Evolutionary conservation across 1,140 invertebrate species (phyloP).

Genomic region (Drosophila elegans): DNA sequence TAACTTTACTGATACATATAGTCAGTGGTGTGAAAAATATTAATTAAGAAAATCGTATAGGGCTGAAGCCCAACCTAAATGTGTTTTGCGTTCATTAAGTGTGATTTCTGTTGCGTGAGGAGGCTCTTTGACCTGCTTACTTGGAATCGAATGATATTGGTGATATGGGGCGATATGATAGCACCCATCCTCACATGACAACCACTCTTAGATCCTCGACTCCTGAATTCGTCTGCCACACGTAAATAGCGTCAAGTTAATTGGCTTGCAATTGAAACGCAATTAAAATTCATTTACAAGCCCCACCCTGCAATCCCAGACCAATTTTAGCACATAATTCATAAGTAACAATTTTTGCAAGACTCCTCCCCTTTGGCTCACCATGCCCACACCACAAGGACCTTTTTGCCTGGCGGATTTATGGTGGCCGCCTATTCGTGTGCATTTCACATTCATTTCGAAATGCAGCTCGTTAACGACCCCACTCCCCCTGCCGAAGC

Average conservation of each 20-base stretch:
- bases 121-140: conserved; percentile 13
- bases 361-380: background rate
- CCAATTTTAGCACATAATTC: conserved; percentile 64
- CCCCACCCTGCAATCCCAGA: conserved; percentile 2
- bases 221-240: conserved; percentile 12
- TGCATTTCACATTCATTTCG: conserved; percentile 77
- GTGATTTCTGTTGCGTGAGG: background rate
- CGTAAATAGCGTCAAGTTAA: conserved; percentile 50
- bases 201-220: conserved; percentile 1
- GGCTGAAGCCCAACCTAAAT: background rate
- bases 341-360: conserved; percentile 37
- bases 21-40: background rate
- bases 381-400: conserved; percentile 35
- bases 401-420: conserved; percentile 16
- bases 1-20: too few species aligned
- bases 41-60: background rate
- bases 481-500: background rate
- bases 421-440: conserved; percentile 67
- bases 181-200: background rate
- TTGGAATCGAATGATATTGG: background rate
- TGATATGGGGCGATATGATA: background rate
- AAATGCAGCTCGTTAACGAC: conserved; percentile 69
- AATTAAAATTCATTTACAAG: conserved; percentile 77
- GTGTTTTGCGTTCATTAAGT: background rate
- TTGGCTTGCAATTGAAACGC: conserved; percentile 71